Evolutionary conservation across 2,113 vertebrate species (phyloP).

Genomic region (Sphyrna mokarran): DNA sequence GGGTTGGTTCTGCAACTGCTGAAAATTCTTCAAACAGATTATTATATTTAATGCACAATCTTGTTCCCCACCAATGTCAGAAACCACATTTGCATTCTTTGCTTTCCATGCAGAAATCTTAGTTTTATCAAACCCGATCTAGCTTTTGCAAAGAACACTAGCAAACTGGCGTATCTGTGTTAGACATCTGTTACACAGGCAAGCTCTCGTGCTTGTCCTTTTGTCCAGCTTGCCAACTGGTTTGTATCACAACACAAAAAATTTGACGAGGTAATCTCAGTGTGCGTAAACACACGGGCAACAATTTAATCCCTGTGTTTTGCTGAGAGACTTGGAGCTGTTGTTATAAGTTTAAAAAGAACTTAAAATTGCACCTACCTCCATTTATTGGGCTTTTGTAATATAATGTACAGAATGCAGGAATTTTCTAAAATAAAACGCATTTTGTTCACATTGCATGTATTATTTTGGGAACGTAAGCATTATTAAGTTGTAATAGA

Average conservation of each 20-base stretch:
- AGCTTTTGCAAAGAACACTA: not conserved
- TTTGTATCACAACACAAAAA: not conserved
- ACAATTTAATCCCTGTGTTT: not conserved
- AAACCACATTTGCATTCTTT: not conserved
- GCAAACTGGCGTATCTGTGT: not conserved
- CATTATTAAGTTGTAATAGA: not conserved
- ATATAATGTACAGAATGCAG: not conserved
- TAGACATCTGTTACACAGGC: not conserved
- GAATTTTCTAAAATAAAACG: not conserved
- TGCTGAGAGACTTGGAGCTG: not conserved
- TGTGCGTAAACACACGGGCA: not conserved
- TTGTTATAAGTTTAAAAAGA: not conserved
- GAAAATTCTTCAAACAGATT: not conserved
- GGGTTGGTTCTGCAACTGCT: not conserved
- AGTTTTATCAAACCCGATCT: not conserved
- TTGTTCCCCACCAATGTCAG: not conserved
- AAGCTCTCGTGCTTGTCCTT: not conserved
- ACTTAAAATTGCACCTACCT: not conserved
- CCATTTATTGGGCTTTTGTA: constrained; percentile 8
- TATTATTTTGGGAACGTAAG: not conserved
- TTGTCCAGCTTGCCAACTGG: too few species aligned
- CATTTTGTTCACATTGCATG: not conserved
- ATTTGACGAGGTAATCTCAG: not conserved
- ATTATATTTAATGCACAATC: not conserved
- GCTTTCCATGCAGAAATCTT: not conserved